These are phyloP conservation scores for Abramis brama DNA, from an alignment of 2,113 vertebrate species.

Conservation along the genomic window DNA sequence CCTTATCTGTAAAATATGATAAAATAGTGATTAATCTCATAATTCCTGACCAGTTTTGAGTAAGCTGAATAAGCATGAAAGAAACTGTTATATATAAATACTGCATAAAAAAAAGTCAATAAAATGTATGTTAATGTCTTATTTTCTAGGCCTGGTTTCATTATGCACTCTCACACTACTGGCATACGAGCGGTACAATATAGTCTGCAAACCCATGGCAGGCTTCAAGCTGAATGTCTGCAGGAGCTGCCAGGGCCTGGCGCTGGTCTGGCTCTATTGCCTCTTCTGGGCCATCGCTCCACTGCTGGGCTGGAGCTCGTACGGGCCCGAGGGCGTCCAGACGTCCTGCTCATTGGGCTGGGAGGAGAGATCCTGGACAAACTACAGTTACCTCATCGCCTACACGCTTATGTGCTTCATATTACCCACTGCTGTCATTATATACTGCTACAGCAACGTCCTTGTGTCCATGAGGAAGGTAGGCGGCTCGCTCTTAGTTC, in stretches of 20 bases:
- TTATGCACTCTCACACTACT: slow-evolving; percentile 72
- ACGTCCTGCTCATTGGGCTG: slow-evolving; percentile 73
- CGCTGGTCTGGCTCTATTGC: slow-evolving; percentile 72
- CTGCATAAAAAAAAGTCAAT: not conserved
- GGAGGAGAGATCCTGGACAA: slow-evolving; percentile 68
- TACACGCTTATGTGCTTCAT: slow-evolving; percentile 74
- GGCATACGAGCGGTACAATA: slow-evolving; percentile 71
- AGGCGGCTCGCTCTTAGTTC: not conserved
- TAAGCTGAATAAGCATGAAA: not conserved
- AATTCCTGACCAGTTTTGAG: not conserved
- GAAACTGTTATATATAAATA: not conserved
- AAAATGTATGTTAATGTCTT: not conserved
- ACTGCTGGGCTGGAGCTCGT: slow-evolving; percentile 74
- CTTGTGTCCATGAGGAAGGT: slow-evolving; percentile 66
- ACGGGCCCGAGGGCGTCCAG: slow-evolving; percentile 68
- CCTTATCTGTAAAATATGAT: not conserved
- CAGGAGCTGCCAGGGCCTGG: slow-evolving; percentile 64
- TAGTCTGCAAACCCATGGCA: slow-evolving; percentile 68
- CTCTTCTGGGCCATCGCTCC: slow-evolving; percentile 69
- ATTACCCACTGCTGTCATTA: slow-evolving; percentile 65
- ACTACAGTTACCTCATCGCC: slow-evolving; percentile 74
- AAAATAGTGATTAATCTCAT: not conserved
- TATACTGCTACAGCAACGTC: slow-evolving; percentile 72
- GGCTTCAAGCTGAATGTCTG: slow-evolving; percentile 64
- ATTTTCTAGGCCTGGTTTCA: slow-evolving; percentile 71